phyloP scores from a whole-genome alignment of 1,140 invertebrate genomes.

The Drosophila sp. region DNA sequence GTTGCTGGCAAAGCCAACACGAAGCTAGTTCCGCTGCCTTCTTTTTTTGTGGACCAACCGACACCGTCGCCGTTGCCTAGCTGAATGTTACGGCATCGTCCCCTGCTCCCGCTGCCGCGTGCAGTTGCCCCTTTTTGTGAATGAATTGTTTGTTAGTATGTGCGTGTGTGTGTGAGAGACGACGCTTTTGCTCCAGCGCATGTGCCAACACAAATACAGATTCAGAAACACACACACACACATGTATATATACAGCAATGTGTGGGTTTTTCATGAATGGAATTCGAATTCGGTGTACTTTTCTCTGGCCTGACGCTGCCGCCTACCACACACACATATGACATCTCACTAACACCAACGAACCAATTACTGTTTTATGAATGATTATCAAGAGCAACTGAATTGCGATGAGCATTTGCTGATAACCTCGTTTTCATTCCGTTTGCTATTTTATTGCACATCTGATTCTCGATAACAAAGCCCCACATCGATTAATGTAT shows the following conservation, averaged over 20 bases:
- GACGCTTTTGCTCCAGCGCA: slow-evolving; percentile 69
- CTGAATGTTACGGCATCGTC: slow-evolving; percentile 72
- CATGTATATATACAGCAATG: slow-evolving; percentile 64
- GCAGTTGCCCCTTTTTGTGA: slow-evolving; percentile 77
- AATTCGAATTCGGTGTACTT: slow-evolving; percentile 82
- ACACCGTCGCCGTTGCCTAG: slow-evolving; percentile 41
- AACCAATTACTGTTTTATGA: slow-evolving; percentile 74
- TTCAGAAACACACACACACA: slow-evolving; percentile 23
- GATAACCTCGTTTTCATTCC: slow-evolving; percentile 48
- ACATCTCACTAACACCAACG: slow-evolving; percentile 23
- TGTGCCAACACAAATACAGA: slow-evolving; percentile 56
- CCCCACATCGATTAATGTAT: slow-evolving; percentile 37
- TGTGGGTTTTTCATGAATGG: slow-evolving; percentile 84
- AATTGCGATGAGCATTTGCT: slow-evolving; percentile 43
- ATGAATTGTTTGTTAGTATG: slow-evolving; percentile 64
- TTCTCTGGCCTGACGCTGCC: slow-evolving; percentile 63
- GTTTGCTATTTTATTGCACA: slow-evolving; percentile 23
- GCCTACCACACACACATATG: slow-evolving; percentile 50
- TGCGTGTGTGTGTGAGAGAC: slow-evolving; percentile 37
- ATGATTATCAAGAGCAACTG: slow-evolving; percentile 68
- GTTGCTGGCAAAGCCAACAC: slow-evolving; percentile 51
- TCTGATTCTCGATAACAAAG: slow-evolving; percentile 38
- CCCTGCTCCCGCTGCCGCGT: slow-evolving; percentile 52
- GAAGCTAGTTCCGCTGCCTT: slow-evolving; percentile 69
- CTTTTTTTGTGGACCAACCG: slow-evolving; percentile 24